Conservation (phyloP, 2,888 invertebrate species). For the Mimachlamys varia region DNA sequence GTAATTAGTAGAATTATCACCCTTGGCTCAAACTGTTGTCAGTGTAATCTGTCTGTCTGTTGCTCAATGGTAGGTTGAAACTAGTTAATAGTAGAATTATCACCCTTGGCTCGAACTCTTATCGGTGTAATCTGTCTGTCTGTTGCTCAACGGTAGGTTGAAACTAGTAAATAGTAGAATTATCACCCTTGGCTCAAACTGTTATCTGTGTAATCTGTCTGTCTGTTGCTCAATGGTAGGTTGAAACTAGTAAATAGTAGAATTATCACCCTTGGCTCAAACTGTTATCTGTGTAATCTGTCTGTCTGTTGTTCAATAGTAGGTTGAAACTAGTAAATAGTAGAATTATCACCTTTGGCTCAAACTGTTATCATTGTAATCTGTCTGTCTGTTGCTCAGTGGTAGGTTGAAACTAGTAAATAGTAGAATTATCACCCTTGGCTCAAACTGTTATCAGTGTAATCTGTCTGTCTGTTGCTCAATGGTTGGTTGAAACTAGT, state of each 20-base stretch:
- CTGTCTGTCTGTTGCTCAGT: constrained; percentile 85
- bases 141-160: constrained; percentile 85
- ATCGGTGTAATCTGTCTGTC: constrained; percentile 86
- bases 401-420: too few relatives aligned
- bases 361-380: constrained; percentile 88
- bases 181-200: constrained; percentile 91
- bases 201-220: constrained; percentile 86
- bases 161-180: too few relatives aligned
- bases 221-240: constrained; percentile 86
- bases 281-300: constrained; percentile 88
- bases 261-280: constrained; percentile 90
- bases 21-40: constrained; percentile 89
- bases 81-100: too few relatives aligned
- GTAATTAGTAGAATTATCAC: constrained; percentile 90
- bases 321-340: too few relatives aligned
- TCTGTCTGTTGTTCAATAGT: constrained; percentile 85
- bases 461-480: constrained; percentile 86
- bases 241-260: too few relatives aligned
- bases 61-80: too few relatives aligned
- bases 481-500: too few relatives aligned
- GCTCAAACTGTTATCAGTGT: constrained; percentile 89
- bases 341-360: constrained; percentile 90
- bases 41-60: constrained; percentile 88
- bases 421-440: constrained; percentile 90
- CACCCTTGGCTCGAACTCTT: constrained; percentile 90